Percentiles rank a stretch among this genome's conserved stretches.
Evolutionary conservation across 2,797 vertebrate species (phyloP).

Genomic region (Adrianichthys oophorus): DNA sequence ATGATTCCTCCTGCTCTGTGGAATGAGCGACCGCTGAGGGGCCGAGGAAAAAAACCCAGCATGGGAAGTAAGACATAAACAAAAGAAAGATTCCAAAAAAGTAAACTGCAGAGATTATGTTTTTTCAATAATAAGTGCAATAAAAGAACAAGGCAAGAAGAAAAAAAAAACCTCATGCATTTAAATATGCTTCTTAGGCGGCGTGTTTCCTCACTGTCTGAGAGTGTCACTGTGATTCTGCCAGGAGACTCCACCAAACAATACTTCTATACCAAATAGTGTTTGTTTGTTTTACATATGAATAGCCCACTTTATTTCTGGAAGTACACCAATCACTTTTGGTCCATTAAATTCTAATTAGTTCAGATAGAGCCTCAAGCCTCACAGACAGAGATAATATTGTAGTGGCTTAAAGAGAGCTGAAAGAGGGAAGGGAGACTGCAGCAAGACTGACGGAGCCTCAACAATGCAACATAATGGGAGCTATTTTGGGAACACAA

Average conservation of each 20-base stretch:
- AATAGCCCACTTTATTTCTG: conserved; percentile 79
- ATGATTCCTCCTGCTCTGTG: conserved; percentile 67
- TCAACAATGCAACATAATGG: conserved; percentile 61
- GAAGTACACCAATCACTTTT: conserved; percentile 80
- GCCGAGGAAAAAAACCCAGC: conserved; percentile 35
- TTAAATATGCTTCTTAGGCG: conserved; percentile 85
- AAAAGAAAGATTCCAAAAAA: conserved; percentile 70
- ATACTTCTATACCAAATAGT: conserved; percentile 72
- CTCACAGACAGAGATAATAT: conserved; percentile 69
- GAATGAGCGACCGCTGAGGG: conserved; percentile 56
- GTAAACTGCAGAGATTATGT: conserved; percentile 76
- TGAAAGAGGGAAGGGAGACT: conserved; percentile 34
- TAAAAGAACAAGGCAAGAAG: conserved; percentile 47
- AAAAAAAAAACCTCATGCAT: conserved; percentile 81
- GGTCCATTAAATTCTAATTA: conserved; percentile 84
- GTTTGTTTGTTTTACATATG: conserved; percentile 82
- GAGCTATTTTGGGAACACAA: conserved; percentile 48
- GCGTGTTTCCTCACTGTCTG: conserved; percentile 62
- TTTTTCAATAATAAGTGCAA: conserved; percentile 76
- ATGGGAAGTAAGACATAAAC: conserved; percentile 61
- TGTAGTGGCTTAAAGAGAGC: conserved; percentile 54
- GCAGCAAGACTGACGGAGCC: conserved; percentile 47
- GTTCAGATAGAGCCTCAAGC: conserved; percentile 74
- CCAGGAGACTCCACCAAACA: conserved; percentile 60
- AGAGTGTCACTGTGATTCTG: conserved; percentile 57